Percentiles rank a stretch among this genome's conserved stretches.
Conservation (phyloP, 1,140 invertebrate genomes). For the Chelonus insularis region DNA sequence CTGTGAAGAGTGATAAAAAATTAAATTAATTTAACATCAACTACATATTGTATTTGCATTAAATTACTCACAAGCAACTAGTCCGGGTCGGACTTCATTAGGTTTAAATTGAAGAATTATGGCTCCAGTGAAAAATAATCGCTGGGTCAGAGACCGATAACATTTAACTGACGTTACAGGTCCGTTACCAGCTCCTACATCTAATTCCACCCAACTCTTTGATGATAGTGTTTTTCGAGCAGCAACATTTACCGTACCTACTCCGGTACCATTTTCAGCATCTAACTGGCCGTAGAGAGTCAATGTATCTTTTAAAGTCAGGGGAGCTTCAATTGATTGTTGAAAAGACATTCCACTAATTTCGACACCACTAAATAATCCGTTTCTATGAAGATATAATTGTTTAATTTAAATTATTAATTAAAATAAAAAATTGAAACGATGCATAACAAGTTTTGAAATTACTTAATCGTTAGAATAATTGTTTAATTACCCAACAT, state of each 20-base stretch:
- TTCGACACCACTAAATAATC: slow-evolving; percentile 76
- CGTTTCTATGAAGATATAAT: slow-evolving; percentile 56
- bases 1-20: slow-evolving; percentile 58
- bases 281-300: slow-evolving; percentile 78
- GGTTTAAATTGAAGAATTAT: slow-evolving; percentile 73
- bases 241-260: slow-evolving; percentile 74
- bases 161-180: slow-evolving; percentile 73
- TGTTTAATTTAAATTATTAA: not conserved
- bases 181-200: slow-evolving; percentile 79
- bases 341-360: slow-evolving; percentile 88
- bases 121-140: slow-evolving; percentile 74
- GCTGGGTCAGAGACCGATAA: slow-evolving; percentile 70
- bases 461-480: too few species aligned
- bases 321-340: slow-evolving; percentile 90
- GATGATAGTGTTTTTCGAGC: slow-evolving; percentile 76
- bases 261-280: slow-evolving; percentile 84
- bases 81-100: slow-evolving; percentile 70
- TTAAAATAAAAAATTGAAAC: too few species aligned
- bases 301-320: slow-evolving; percentile 82
- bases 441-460: too few species aligned
- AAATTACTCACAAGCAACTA: slow-evolving; percentile 69
- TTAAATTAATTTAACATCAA: slow-evolving; percentile 18
- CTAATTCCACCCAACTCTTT: slow-evolving; percentile 82
- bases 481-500: slow-evolving; percentile 46
- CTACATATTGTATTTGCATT: slow-evolving; percentile 17